phyloP scores from a whole-genome alignment of 2,797 vertebrate genomes.

The Balearica regulorum region DNA sequence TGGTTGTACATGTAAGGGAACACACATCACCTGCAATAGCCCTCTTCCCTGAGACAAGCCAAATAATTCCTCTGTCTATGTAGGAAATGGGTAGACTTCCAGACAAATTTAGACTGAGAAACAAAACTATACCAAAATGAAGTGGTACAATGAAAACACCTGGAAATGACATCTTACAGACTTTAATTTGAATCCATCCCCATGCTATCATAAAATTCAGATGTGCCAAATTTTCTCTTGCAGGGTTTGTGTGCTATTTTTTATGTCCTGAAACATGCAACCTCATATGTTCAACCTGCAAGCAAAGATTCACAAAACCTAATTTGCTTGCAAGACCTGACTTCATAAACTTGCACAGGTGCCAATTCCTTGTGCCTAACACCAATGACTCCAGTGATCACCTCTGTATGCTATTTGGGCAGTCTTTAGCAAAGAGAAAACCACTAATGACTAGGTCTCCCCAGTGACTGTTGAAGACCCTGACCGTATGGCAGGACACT shows the following conservation, averaged over 20 bases:
- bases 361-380: neutral
- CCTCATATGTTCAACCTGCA: neutral
- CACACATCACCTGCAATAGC: neutral
- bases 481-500: rapidly evolving
- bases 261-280: neutral
- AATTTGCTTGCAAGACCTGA: neutral
- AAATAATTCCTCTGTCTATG: neutral
- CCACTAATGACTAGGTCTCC: neutral
- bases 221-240: neutral
- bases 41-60: neutral
- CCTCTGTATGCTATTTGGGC: neutral
- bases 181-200: neutral
- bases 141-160: neutral
- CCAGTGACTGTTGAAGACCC: neutral
- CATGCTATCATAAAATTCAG: neutral
- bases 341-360: neutral
- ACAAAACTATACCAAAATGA: neutral
- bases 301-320: neutral
- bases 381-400: neutral
- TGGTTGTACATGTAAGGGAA: neutral
- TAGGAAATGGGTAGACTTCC: neutral
- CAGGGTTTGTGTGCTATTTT: neutral
- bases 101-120: neutral
- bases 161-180: neutral
- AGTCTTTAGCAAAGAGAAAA: neutral